A percentile compares a stretch with the other conserved stretches of the same genome.
Conservation (phyloP, 2,888 invertebrate species). For the Melikaiella ostensackeni region DNA sequence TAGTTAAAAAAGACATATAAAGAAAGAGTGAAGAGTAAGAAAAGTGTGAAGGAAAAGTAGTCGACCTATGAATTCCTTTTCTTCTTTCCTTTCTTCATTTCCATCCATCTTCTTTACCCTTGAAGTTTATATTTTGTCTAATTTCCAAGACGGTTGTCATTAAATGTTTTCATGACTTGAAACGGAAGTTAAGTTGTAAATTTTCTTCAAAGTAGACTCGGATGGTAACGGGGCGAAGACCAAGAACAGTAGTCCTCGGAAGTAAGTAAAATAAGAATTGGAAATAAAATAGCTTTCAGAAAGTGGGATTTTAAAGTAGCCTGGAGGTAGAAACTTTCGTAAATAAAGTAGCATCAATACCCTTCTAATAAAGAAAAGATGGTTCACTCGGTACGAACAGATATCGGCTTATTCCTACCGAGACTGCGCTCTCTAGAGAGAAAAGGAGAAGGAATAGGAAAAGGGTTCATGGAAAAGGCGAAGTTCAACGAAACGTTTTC, state of each 20-base stretch:
- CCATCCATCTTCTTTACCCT: too few relatives aligned
- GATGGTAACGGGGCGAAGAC: too few relatives aligned
- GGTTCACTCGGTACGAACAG: conserved; percentile 1
- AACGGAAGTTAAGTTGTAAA: too few relatives aligned
- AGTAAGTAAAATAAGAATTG: neutral
- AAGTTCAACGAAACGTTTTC: conserved; percentile 38
- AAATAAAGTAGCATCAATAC: conserved; percentile 9
- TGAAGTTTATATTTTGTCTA: too few relatives aligned
- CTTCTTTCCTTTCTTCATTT: too few relatives aligned
- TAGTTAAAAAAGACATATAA: too few relatives aligned
- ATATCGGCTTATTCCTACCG: conserved; percentile 4
- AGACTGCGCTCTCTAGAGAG: conserved; percentile 14
- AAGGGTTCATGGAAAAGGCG: conserved; percentile 32
- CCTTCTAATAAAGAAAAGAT: conserved; percentile 10
- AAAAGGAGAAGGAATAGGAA: neutral
- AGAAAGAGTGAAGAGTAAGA: too few relatives aligned
- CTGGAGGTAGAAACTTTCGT: neutral
- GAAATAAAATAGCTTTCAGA: neutral
- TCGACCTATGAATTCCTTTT: too few relatives aligned
- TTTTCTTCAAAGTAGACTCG: too few relatives aligned
- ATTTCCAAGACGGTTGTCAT: too few relatives aligned
- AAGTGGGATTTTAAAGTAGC: neutral
- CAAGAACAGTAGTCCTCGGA: neutral
- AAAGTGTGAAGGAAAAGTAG: too few relatives aligned
- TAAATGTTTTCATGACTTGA: too few relatives aligned